These are phyloP conservation scores for Micronycteris hirsuta DNA, from an alignment of 2,113 vertebrate species.

Conservation along the genomic window DNA sequence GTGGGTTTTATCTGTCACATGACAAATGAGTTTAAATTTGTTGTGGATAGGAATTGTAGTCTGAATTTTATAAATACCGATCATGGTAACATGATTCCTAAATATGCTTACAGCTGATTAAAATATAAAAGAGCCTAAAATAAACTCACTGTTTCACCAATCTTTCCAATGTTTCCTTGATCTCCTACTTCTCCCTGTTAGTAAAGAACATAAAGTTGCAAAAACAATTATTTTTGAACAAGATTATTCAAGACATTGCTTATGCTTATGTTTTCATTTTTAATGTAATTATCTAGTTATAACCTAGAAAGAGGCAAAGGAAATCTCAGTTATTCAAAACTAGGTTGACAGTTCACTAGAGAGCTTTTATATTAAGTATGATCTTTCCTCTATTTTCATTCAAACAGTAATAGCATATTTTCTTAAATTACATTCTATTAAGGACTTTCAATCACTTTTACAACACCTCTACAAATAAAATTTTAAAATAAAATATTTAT, in stretches of 20 bases:
- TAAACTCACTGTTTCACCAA: constrained; percentile 90
- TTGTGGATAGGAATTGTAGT: neutral
- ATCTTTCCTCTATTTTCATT: neutral
- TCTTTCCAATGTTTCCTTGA: constrained; percentile 90
- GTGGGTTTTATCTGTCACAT: neutral
- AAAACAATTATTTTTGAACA: constrained; percentile 53
- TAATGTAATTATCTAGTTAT: neutral
- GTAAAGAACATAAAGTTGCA: constrained; percentile 61
- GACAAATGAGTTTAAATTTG: neutral
- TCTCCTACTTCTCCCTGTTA: constrained; percentile 94
- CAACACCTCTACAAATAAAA: neutral
- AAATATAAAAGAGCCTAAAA: constrained; percentile 58
- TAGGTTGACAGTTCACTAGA: neutral
- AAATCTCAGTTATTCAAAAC: neutral
- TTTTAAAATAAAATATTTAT: neutral
- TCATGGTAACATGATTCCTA: neutral
- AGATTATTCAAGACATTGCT: neutral
- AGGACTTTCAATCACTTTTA: neutral
- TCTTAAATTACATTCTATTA: neutral
- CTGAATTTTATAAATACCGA: neutral
- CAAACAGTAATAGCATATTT: neutral
- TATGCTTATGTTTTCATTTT: neutral
- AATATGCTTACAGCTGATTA: neutral
- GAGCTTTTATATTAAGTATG: neutral
- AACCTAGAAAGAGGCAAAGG: neutral